Base-by-base conservation (phyloP, 2,888 invertebrate genomes). In the Agrochola litura region DNA sequence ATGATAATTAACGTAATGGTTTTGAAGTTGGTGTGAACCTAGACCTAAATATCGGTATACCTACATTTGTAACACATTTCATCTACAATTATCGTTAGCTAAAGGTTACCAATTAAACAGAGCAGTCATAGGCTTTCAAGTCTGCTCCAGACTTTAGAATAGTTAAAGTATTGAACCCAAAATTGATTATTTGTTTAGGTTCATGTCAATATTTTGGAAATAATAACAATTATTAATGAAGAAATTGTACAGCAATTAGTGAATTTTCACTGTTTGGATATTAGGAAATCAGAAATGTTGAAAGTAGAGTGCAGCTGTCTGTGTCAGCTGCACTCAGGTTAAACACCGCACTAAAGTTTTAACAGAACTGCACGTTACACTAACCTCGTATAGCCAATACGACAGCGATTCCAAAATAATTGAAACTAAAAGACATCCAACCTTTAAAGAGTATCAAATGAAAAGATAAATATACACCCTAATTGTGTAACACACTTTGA, bases 1-100 rank as follows among this genome's bases (percentile, higher is more conserved):
- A 52, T 67, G 19, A 54, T 16, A 73, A 73, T 73, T 73, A 19
- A 64, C 1, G 9, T 22, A 52, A 43, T 65, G 16, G 49, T 25
- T 46, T 61, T 67, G 19, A 46, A 67, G 9, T 43, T 49, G 2
- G 12, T 41, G 6, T 43, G 8, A 76, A 43, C n/a, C 14, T 61
- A 52, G 9, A 46, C 8, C 19, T 8, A 37, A 64, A 68, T 60
- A 52, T 6, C 9, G 22, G 8, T 2, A 16, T 4, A 72, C n/a
- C n/a, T n/a, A n/a, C 22, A 46, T 58, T 58, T 64, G 8, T 56
- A 30, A 63, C 19, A 19, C 2, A 4, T 79, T 56, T n/a, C 14
- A 49, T 16, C n/a, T n/a, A n/a, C n/a, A 43, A 77, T 46, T 46
- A 54, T 43, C 14, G 16, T 30, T 43, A 52, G 19, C 10, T 12